These are phyloP conservation scores for Pogonocichla stellata DNA, from an alignment of 2,113 vertebrate genomes.

Conservation along the genomic window DNA sequence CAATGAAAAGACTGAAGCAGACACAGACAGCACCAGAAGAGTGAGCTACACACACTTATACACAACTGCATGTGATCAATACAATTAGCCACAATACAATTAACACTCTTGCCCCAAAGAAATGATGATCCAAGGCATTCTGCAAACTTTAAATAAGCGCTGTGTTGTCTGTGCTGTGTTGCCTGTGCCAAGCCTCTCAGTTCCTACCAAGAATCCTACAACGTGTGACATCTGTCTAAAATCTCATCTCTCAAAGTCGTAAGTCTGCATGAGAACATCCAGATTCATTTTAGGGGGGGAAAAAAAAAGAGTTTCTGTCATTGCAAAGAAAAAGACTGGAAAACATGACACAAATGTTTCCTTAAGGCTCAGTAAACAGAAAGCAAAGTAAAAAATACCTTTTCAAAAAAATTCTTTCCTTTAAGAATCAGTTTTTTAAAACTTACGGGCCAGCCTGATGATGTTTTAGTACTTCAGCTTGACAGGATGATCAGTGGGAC, in stretches of 20 bases:
- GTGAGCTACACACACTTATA: background rate
- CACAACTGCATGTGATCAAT: background rate
- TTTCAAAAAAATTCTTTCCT: background rate
- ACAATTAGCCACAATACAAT: background rate
- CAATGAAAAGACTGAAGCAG: background rate
- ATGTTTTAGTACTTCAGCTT: slow-evolving; percentile 9
- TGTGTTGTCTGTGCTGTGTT: background rate
- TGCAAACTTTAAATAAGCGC: background rate
- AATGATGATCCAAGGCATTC: background rate
- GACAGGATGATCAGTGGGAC: slow-evolving; percentile 24
- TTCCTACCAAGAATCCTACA: background rate
- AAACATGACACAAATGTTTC: slow-evolving; percentile 3
- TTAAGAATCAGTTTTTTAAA: background rate
- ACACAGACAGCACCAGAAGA: background rate
- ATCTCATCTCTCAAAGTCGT: background rate
- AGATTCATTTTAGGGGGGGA: background rate
- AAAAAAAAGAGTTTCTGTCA: background rate
- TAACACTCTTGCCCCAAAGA: background rate
- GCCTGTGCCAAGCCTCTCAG: background rate
- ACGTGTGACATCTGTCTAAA: background rate
- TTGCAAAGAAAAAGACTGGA: background rate
- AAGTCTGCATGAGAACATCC: background rate
- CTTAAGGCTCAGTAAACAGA: slow-evolving; percentile 17
- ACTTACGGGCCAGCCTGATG: background rate
- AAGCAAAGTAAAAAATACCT: background rate